Conservation (phyloP, 2,888 invertebrate species). For the Rhimphoctona megacephalus region DNA sequence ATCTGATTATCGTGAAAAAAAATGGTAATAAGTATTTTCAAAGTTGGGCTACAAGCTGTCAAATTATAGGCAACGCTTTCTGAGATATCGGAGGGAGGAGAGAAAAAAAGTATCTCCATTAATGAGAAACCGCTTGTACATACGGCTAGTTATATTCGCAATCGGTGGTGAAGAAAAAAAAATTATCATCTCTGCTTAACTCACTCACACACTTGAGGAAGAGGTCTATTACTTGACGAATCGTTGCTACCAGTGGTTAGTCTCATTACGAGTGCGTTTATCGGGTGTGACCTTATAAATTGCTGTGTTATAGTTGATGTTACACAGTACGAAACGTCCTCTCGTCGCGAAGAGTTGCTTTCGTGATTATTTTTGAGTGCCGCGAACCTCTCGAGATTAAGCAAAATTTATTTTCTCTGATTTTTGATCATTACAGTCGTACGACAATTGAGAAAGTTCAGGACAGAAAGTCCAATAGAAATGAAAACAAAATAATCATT, state of each 20-base stretch:
- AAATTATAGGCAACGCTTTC: not conserved
- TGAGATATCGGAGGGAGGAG: not conserved
- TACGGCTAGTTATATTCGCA: constrained; percentile 30
- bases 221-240: constrained; percentile 67
- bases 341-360: constrained; percentile 57
- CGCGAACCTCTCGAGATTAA: constrained; percentile 38
- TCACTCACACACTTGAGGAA: constrained; percentile 55
- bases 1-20: not conserved
- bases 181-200: constrained; percentile 61
- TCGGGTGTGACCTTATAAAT: constrained; percentile 73
- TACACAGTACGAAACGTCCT: constrained; percentile 61
- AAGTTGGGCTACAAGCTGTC: not conserved
- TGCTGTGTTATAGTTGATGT: constrained; percentile 62
- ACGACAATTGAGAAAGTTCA: not conserved
- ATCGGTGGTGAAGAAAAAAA: constrained; percentile 50
- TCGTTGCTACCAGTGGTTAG: constrained; percentile 74
- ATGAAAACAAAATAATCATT: not conserved
- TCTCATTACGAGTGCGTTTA: constrained; percentile 78
- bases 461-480: not conserved
- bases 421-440: constrained; percentile 8
- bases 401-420: not conserved
- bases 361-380: constrained; percentile 36
- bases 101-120: not conserved
- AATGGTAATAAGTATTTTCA: not conserved
- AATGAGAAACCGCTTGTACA: constrained; percentile 14